These are phyloP conservation scores for Steromphala cineraria DNA, from an alignment of 2,888 invertebrate species.

Conservation along the genomic window DNA sequence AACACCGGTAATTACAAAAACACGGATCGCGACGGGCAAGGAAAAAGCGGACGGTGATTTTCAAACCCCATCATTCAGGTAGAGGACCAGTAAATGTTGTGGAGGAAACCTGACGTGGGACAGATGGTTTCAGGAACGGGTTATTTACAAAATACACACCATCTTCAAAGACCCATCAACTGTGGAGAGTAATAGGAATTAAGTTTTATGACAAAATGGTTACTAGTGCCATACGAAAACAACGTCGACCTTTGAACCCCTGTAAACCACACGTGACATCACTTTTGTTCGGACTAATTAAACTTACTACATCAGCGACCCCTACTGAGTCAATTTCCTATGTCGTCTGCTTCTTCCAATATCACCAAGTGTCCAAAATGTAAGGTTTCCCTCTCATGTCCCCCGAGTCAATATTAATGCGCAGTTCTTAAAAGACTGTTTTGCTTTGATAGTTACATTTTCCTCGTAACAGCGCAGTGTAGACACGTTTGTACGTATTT, in stretches of 20 bases:
- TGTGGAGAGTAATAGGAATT: slow-evolving; percentile 6
- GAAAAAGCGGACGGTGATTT: not conserved
- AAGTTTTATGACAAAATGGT: not conserved
- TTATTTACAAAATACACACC: slow-evolving; percentile 12
- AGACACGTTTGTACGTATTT: too few species aligned
- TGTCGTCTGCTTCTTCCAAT: too few species aligned
- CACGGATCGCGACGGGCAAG: not conserved
- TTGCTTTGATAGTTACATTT: too few species aligned
- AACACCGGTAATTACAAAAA: slow-evolving; percentile 8
- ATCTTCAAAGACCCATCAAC: not conserved
- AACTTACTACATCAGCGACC: not conserved
- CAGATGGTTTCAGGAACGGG: not conserved
- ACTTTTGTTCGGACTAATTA: slow-evolving; percentile 15
- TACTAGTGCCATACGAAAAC: not conserved
- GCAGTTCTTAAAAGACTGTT: too few species aligned
- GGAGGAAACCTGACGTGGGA: not conserved
- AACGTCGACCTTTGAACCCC: not conserved
- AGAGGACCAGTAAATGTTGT: slow-evolving; percentile 4
- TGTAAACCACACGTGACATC: slow-evolving; percentile 7
- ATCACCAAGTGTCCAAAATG: too few species aligned
- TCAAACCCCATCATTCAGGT: not conserved
- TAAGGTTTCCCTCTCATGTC: too few species aligned
- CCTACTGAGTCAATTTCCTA: slow-evolving; percentile 6
- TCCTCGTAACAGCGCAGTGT: too few species aligned
- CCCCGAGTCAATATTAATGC: too few species aligned